Base-by-base conservation (phyloP, 2,113 vertebrate species). In the Leptosomus discolor region DNA sequence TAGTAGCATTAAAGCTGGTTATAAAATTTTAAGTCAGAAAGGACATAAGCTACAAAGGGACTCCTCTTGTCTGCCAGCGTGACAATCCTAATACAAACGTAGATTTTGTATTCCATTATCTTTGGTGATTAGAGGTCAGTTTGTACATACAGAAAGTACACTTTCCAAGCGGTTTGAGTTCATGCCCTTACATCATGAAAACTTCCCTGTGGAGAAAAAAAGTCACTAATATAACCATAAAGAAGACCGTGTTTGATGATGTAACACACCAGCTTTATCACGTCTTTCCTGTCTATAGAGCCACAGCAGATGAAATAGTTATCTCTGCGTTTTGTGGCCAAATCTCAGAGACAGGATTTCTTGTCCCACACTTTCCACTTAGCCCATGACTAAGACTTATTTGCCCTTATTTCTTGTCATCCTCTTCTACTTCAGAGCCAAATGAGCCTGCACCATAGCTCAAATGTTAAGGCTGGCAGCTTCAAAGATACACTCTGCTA, bases 121-220 rank as follows among this genome's bases (percentile, higher is more conserved):
- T 82, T 64, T 56, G 36, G 51, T 85, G 74, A 94, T 91, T 91
- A 93, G 91, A 94, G 77, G 84, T 94, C 88, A 94, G 53, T 71
- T 39, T 83, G 51, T 71, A 85, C 74, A 73, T 70, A 68, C 15
- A 39, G 43, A 69, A 87, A 57, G 45, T 32, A 61, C 21, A 61
- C 36, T 70, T 84, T 75, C 74, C 91, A 91, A 75, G 91, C 15
- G 48, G 36, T 90, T 81, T 64, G 43, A 94, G 86, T 87, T 91
- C 77, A 57, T 68, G 69, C 30, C 41, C 87, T 68, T 85, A 60
- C 21, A 57, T 82, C 56, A 39, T 21, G 43, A 87, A 95, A 70
- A 70, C 24, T 68, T 68, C 48, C 70, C 73, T 48, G 9, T 3
- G 4, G 56, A 5, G 19, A 41, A 50, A 50, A 65, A 54, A 70